Percentiles rank a stretch among this genome's conserved stretches.
Evolutionary conservation across 1,140 invertebrate genomes (phyloP).

Genomic region (Drosophila ambigua): DNA sequence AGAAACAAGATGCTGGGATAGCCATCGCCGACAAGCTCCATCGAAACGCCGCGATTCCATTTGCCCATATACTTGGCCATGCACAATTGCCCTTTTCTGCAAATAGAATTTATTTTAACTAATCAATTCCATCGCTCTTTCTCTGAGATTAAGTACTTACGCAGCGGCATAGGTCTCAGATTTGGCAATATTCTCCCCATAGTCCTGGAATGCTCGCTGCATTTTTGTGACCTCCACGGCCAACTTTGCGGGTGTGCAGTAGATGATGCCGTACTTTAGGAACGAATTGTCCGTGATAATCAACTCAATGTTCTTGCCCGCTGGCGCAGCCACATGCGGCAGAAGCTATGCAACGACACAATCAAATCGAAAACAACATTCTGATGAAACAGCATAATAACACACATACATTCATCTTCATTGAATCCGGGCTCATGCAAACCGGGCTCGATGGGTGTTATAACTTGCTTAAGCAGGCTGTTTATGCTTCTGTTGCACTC

Average conservation of each 20-base stretch:
- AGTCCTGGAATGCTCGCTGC: slow-evolving; percentile 62
- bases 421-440: slow-evolving; percentile 19
- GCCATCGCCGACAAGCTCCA: slow-evolving; percentile 77
- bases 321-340: slow-evolving; percentile 36
- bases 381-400: no score
- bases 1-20: slow-evolving; percentile 76
- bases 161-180: slow-evolving; percentile 46
- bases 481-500: slow-evolving; percentile 62
- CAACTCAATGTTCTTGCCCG: slow-evolving; percentile 56
- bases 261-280: slow-evolving; percentile 56
- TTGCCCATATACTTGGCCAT: slow-evolving; percentile 69
- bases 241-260: slow-evolving; percentile 55
- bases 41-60: slow-evolving; percentile 70
- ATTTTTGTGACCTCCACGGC: slow-evolving; percentile 62
- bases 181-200: slow-evolving; percentile 51
- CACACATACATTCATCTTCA: slow-evolving; percentile 42
- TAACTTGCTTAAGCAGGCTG: slow-evolving; percentile 48
- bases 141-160: slow-evolving; percentile 27
- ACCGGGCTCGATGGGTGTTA: slow-evolving; percentile 49
- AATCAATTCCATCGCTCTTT: no score
- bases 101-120: background rate
- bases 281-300: slow-evolving; percentile 73
- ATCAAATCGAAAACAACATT: background rate
- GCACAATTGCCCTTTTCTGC: slow-evolving; percentile 61
- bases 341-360: slow-evolving; percentile 48